Evolutionary conservation across 2,113 vertebrate genomes (phyloP), one percentile per base, ranked within the genome.

Genomic region (Ranitomeya variabilis): DNA sequence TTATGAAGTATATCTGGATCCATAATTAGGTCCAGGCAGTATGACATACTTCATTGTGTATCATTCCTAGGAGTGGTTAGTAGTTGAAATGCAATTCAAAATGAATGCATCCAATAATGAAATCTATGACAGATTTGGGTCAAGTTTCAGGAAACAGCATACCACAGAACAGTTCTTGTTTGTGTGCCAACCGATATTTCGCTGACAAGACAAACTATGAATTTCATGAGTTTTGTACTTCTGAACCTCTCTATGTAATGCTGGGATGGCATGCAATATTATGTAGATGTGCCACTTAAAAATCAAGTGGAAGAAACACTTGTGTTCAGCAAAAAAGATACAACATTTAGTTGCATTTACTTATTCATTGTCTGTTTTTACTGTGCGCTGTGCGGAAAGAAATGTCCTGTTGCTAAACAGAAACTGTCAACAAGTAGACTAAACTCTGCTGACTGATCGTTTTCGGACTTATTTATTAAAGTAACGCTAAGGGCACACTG

Each of bases 71-170:
- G 82, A 84, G 82, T 71, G 82, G 82, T 71, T 71, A 71, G 64
- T 84, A 84, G 64, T 55, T 45, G 82, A 84, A 84, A 71, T 71
- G 37, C 82, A 84, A 84, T 84, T 84, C 31, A 71, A 84, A 84
- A 84, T 84, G 64, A 84, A 84, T 84, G 82, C 21, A n/a, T 84
- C 82, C 51, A 84, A 84, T 84, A 84, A 67, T 84, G 64, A 84
- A 84, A 84, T 84, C 82, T 71, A 84, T 84, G 82, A 84, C 82
- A 84, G 82, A 84, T 71, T 84, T 84, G 82, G 82, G 64, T 84
- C 64, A 55, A 55, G 66, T 84, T 84, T 84, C 82, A 55, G 64
- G 51, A 84, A 84, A 84, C 64, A 55, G 64, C 82, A 84, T 71
- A 84, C 82, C 82, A 84, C 64, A 71, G 82, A 84, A 84, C 23